These are phyloP conservation scores for Neria commutata DNA, from an alignment of 2,888 invertebrate genomes.

Conservation along the genomic window DNA sequence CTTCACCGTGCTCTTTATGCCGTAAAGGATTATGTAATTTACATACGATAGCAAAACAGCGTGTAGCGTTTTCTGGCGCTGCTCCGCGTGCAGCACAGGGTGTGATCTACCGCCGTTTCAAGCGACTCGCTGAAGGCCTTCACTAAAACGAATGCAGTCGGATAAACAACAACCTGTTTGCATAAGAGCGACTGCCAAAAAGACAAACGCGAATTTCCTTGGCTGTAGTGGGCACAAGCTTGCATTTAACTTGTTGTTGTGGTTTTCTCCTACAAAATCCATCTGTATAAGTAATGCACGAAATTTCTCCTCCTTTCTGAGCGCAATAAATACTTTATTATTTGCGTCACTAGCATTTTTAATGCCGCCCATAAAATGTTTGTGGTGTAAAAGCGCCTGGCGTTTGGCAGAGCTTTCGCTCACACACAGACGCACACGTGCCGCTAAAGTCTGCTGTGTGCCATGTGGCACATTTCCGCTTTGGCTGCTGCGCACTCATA, in stretches of 20 bases:
- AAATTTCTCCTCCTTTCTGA: constrained; percentile 29
- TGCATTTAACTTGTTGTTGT: constrained; percentile 1
- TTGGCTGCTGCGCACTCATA: constrained; percentile 8
- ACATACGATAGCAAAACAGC: not conserved
- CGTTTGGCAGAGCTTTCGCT: not conserved
- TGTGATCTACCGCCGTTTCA: not conserved
- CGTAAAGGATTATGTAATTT: not conserved
- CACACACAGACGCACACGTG: constrained; percentile 1
- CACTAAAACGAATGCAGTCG: no score
- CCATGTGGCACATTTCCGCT: not conserved
- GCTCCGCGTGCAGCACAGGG: not conserved
- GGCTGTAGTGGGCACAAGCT: constrained; percentile 29
- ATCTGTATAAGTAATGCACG: not conserved
- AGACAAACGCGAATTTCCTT: constrained; percentile 26
- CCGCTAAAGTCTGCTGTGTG: no score
- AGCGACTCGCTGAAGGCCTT: not conserved
- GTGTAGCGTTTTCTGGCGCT: not conserved
- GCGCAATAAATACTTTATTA: constrained; percentile 44
- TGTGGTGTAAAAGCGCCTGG: not conserved
- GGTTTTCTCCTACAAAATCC: not conserved
- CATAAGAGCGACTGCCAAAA: constrained; percentile 1
- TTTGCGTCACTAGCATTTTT: constrained; percentile 51
- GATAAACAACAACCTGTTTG: constrained; percentile 24
- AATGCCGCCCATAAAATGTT: constrained; percentile 35
- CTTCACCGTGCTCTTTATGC: constrained; percentile 10